phyloP scores from a whole-genome alignment of 2,888 invertebrate genomes.

The Dendrolimus houi region DNA sequence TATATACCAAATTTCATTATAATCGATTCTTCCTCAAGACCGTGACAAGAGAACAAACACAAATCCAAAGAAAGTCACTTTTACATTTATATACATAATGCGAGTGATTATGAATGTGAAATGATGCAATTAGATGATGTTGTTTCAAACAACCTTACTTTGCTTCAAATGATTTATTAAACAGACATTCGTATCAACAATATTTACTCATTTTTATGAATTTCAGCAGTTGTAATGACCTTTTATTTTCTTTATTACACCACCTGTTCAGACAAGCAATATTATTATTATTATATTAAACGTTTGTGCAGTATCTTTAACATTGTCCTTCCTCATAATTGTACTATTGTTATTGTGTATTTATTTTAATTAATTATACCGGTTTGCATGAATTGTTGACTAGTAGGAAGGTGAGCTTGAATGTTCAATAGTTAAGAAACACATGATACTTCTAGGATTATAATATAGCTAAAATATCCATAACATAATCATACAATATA shows the following conservation, averaged over 20 bases:
- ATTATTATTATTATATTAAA: not conserved
- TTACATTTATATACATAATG: too few species aligned
- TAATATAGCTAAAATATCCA: not conserved
- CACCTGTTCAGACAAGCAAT: not conserved
- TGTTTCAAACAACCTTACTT: not conserved
- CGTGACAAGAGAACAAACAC: too few species aligned
- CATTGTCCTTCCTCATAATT: not conserved
- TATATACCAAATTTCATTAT: too few species aligned
- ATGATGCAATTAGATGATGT: not conserved
- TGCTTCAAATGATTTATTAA: not conserved
- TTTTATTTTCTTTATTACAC: not conserved
- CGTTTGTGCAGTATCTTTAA: not conserved
- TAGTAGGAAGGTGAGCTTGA: constrained; percentile 34
- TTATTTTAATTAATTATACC: not conserved
- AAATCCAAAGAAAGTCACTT: too few species aligned
- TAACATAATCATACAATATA: too few species aligned
- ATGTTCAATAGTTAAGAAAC: constrained; percentile 39
- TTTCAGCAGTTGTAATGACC: not conserved
- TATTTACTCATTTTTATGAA: not conserved
- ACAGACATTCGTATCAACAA: not conserved
- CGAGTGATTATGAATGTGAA: too few species aligned
- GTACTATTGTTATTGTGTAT: not conserved
- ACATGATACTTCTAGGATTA: constrained; percentile 30
- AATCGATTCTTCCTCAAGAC: too few species aligned
- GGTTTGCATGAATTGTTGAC: not conserved